Base-by-base conservation (phyloP, 2,888 invertebrate genomes). In the Ophraella communa region DNA sequence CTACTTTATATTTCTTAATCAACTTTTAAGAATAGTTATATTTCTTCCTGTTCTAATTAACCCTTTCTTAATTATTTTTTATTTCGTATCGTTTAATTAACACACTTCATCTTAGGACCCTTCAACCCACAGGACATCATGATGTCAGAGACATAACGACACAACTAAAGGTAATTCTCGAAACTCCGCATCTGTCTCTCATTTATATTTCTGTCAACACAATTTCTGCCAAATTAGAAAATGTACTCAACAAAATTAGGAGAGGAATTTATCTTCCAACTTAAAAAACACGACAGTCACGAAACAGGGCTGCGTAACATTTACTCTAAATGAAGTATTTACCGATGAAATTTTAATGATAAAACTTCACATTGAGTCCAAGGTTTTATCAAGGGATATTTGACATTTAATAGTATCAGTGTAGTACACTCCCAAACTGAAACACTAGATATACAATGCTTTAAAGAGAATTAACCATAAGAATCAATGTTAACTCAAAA, bases 211-310 rank as follows among this genome's bases (percentile, higher is more conserved):
- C 73, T 72, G 73, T 73, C 74, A 68, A 67, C 71, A 66, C 70
- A 68, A 63, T 73, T 73, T 73, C 72, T 71, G 67, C 67, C 60
- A 72, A 74, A 74, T 74, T 73, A 73, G 71, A 69, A 74, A 73
- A 73, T 67, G 68, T 74, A 74, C 74, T 74, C 71, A 71, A 67
- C 64, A 54, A 71, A 74, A 74, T 74, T 73, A 66, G 66, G 62
- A 61, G 53, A 39, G 52, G 62, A 67, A 62, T 64, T 67, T 70
- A 64, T 69, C 65, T 69, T 55, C 10, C 8, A 49, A 62, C 47
- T 47, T 47, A 14, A 52, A 59, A 52, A 51, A 45, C 14, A 42
- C 39, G n/a, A 7, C 23, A 52, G 59, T 52, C 52, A 60, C 42
- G 60, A 27, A 53, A 33, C 42, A 45, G 21, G 24, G 17, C 49